phyloP scores from a whole-genome alignment of 2,113 vertebrate species.

The Castor canadensis region DNA sequence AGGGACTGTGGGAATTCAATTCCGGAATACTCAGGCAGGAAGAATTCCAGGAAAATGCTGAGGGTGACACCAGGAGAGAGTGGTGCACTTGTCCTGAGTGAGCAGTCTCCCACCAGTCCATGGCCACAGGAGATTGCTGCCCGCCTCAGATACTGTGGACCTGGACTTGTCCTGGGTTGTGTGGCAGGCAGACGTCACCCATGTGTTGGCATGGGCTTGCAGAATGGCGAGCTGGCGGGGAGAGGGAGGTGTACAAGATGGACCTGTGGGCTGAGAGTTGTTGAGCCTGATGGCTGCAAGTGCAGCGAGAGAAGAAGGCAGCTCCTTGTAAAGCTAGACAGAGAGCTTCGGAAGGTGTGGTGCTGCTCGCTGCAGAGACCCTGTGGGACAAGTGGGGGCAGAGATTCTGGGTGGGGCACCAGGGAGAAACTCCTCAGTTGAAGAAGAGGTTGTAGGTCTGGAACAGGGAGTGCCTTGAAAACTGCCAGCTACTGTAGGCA shows the following conservation, averaged over 20 bases:
- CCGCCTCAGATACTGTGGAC: not conserved
- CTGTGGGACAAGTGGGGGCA: not conserved
- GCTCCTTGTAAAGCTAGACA: not conserved
- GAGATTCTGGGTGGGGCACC: too few relatives aligned
- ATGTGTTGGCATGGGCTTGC: not conserved
- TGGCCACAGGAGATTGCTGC: not conserved
- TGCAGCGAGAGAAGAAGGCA: not conserved
- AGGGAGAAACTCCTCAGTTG: not conserved
- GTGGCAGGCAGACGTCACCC: not conserved
- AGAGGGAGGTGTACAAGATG: not conserved
- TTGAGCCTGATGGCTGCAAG: not conserved
- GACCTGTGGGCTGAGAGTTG: too few relatives aligned
- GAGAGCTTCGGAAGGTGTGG: not conserved
- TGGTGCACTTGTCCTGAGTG: not conserved
- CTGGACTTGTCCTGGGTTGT: not conserved
- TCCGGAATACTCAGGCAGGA: not conserved
- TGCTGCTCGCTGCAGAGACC: not conserved
- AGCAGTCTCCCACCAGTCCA: not conserved
- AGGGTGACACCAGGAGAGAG: not conserved
- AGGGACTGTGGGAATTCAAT: not conserved
- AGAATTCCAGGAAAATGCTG: not conserved
- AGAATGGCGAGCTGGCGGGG: not conserved
- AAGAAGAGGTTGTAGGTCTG: not conserved
- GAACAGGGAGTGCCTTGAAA: not conserved
- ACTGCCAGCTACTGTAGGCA: not conserved